Conservation (phyloP, 2,113 vertebrate genomes). For the Toxotes jaculatrix region DNA sequence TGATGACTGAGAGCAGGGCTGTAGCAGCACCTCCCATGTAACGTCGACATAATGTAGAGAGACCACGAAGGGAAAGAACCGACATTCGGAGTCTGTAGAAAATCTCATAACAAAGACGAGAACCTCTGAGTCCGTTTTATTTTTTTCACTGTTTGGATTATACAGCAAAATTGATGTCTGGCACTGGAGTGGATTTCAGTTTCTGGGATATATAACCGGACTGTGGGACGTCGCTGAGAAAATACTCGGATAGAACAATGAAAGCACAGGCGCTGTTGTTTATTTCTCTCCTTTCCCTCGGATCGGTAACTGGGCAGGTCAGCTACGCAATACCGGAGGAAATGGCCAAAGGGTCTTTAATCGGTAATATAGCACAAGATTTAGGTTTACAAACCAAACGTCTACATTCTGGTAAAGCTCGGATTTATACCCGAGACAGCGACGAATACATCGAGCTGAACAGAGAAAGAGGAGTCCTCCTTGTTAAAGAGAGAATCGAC, state of each 20-base stretch:
- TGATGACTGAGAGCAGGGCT: not conserved
- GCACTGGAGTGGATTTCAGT: not conserved
- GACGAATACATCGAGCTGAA: conserved; percentile 77
- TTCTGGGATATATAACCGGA: not conserved
- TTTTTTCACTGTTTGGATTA: not conserved
- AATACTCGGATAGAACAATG: conserved; percentile 35
- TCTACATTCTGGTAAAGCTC: conserved; percentile 73
- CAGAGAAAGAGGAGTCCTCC: conserved; percentile 71
- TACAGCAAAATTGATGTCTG: not conserved
- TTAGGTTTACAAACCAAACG: conserved; percentile 62
- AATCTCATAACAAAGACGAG: not conserved
- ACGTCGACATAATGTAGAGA: conserved; percentile 4
- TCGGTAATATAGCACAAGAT: conserved; percentile 32
- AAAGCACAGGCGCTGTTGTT: rapidly evolving
- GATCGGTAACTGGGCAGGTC: conserved; percentile 2
- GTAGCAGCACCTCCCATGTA: conserved; percentile 30
- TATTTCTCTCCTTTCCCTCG: not conserved
- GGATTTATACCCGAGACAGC: conserved; percentile 73
- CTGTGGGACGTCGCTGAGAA: not conserved
- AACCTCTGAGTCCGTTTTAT: rapidly evolving
- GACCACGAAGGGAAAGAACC: not conserved
- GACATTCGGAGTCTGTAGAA: not conserved
- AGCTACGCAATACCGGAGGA: conserved; percentile 54
- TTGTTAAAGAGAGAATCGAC: conserved; percentile 85
- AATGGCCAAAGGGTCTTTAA: conserved; percentile 26